phyloP scores from a whole-genome alignment of 2,797 vertebrate species.

The Aeoliscus strigatus region DNA sequence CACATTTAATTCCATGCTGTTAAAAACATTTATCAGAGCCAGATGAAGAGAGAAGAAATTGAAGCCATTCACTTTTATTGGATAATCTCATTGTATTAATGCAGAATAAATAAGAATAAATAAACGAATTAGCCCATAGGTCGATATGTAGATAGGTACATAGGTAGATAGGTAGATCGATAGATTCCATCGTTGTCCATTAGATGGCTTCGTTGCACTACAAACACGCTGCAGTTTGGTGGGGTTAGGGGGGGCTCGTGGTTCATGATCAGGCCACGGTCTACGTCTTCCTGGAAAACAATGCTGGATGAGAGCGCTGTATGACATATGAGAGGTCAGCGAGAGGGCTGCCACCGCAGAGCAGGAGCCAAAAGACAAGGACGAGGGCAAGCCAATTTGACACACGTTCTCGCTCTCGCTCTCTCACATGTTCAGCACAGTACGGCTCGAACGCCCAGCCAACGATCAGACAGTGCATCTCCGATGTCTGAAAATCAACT shows the following conservation, averaged over 20 bases:
- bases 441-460: conserved; percentile 1
- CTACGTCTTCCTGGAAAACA: conserved; percentile 54
- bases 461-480: too few species aligned
- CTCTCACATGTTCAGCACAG: conserved; percentile 3
- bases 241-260: conserved; percentile 34
- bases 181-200: conserved; percentile 65
- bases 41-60: conserved; percentile 74
- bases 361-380: conserved; percentile 35
- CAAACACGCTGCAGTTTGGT: conserved; percentile 30
- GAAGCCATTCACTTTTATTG: conserved; percentile 70
- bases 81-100: conserved; percentile 80
- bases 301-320: conserved; percentile 45
- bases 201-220: conserved; percentile 78
- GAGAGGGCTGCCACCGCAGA: conserved; percentile 54
- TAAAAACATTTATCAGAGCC: conserved; percentile 78
- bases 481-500: too few species aligned
- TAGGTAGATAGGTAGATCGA: conserved; percentile 18
- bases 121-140: conserved; percentile 63
- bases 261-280: conserved; percentile 56
- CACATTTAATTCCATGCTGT: conserved; percentile 74
- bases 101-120: conserved; percentile 71
- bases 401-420: conserved; percentile 36
- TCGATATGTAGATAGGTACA: too few species aligned
- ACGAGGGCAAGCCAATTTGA: conserved; percentile 43
- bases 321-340: conserved; percentile 61